Base-by-base conservation (phyloP, 2,113 vertebrate species). In the Apistogramma diplotaenia region DNA sequence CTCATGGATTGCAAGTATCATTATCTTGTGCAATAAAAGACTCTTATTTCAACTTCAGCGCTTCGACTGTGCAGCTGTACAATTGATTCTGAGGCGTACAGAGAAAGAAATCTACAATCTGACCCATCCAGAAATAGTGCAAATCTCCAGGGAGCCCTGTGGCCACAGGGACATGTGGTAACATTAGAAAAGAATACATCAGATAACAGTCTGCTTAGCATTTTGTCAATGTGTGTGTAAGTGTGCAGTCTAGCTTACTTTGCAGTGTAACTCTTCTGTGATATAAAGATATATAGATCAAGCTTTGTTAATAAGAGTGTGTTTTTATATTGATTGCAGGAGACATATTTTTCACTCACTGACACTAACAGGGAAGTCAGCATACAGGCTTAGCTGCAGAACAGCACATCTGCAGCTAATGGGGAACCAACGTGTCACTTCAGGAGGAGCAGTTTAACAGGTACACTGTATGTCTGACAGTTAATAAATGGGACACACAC, bases 101-200 rank as follows among this genome's bases (percentile, higher is more conserved):
- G 29, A 58, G 23, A 70, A 56, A 19, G 21, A 56, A 83, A 71
- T 80, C 31, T 58, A 54, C 9, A 76, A 54, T 56, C 67, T 89
- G 79, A 90, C 83, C 85, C 55, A 76, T 19, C 51, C 40, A 85
- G 55, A 85, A 78, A 79, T 71, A 79, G 27, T 49, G 53, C 54
- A 58, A 82, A 78, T 83, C 61, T 23, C 53, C 19, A 3, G 40
- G 46, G 82, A 82, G 81, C 31, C 2, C 2, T 27, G 7, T 33
- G 8, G 78, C 46, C 40, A 31, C 37, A 35, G 58, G 71, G 81
- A 83, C 71, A 51, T 61, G 59, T 40, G 49, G 23, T 78, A 49
- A 86, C 80, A 82, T 85, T 71, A 85, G 31, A 43, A 56, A 60
- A 82, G 33, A 82, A 84, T 16, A 46, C 12, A 81, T 84, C 62